Evolutionary conservation across 2,797 vertebrate species (phyloP).

Genomic region (Melanotaenia nigrans): DNA sequence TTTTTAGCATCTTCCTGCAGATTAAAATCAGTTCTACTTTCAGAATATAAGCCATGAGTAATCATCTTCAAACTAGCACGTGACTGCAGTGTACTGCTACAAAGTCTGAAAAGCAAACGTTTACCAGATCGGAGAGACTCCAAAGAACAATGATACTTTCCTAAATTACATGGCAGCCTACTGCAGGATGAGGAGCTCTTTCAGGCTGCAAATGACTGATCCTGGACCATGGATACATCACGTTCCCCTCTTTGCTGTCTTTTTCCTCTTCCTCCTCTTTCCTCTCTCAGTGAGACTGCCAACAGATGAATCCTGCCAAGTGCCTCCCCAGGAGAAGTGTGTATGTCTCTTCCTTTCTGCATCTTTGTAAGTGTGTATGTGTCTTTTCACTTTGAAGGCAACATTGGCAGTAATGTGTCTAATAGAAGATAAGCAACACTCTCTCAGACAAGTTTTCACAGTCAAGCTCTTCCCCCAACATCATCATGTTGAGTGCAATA

Average conservation of each 20-base stretch:
- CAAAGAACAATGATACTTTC: constrained; percentile 50
- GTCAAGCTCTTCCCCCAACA: constrained; percentile 64
- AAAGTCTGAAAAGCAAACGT: constrained; percentile 1
- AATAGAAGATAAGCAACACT: constrained; percentile 79
- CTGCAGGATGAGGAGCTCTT: constrained; percentile 58
- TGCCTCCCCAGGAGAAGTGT: constrained; percentile 73
- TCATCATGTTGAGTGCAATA: constrained; percentile 63
- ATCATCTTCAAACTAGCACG: constrained; percentile 10
- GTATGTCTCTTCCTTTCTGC: constrained; percentile 31
- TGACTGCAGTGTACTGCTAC: constrained; percentile 19
- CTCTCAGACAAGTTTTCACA: constrained; percentile 65
- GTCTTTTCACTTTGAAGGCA: constrained; percentile 70
- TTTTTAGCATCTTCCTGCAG: background rate
- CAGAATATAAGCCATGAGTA: constrained; percentile 4
- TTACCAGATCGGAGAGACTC: constrained; percentile 35
- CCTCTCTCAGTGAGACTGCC: constrained; percentile 71
- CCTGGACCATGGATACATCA: constrained; percentile 62
- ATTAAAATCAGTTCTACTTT: constrained; percentile 6
- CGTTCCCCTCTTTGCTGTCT: constrained; percentile 42
- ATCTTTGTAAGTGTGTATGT: constrained; percentile 32
- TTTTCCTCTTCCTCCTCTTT: constrained; percentile 37
- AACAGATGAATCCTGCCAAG: constrained; percentile 78
- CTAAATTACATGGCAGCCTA: constrained; percentile 38
- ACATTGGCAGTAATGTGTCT: constrained; percentile 81
- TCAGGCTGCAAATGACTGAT: constrained; percentile 68